These are phyloP conservation scores for Hydriomena furcata DNA, from an alignment of 2,888 invertebrate genomes.

Conservation along the genomic window DNA sequence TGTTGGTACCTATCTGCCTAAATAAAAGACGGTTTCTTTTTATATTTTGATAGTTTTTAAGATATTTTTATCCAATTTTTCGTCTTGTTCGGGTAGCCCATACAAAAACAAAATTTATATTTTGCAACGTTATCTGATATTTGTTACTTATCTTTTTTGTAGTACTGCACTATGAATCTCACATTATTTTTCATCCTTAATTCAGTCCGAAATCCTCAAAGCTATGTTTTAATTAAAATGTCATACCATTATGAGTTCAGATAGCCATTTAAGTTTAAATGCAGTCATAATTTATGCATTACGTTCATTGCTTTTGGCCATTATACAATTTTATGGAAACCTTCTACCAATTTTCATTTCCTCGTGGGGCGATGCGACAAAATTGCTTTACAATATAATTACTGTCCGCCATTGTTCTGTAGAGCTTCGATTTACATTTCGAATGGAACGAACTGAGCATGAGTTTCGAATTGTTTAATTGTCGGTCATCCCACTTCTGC, in stretches of 20 bases:
- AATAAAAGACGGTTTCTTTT: too few species aligned
- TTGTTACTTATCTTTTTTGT: too few species aligned
- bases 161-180: too few species aligned
- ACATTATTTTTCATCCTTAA: background rate
- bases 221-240: constrained; percentile 17
- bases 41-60: background rate
- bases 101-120: too few species aligned
- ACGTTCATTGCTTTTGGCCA: constrained; percentile 48
- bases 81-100: too few species aligned
- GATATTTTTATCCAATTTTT: too few species aligned
- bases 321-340: constrained; percentile 58
- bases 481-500: constrained; percentile 1
- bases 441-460: constrained; percentile 52
- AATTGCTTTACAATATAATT: constrained; percentile 80
- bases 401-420: constrained; percentile 64
- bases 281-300: constrained; percentile 59
- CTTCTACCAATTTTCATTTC: constrained; percentile 62
- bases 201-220: constrained; percentile 1
- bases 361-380: constrained; percentile 50
- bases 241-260: constrained; percentile 31
- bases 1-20: too few species aligned
- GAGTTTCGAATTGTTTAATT: constrained; percentile 14
- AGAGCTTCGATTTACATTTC: constrained; percentile 71
- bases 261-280: constrained; percentile 45
- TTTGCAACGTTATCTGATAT: too few species aligned